These are phyloP conservation scores for Xiphorhynchus elegans DNA, from an alignment of 2,113 vertebrate genomes.

Conservation along the genomic window DNA sequence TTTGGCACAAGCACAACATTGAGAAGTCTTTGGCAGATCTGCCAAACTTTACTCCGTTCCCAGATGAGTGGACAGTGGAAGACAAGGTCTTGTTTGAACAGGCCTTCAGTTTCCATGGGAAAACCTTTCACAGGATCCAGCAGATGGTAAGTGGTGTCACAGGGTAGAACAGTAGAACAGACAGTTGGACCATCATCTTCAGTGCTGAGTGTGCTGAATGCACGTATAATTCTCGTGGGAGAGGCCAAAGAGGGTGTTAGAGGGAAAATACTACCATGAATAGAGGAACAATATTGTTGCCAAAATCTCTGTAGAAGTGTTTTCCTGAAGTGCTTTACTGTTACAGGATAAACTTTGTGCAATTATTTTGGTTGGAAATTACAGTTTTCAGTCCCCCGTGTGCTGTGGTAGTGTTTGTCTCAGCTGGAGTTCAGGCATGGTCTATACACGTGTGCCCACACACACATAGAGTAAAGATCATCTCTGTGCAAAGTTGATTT, in stretches of 20 bases:
- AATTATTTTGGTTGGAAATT: neutral
- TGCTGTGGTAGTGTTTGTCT: neutral
- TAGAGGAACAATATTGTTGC: neutral
- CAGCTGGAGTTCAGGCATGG: conserved; percentile 4
- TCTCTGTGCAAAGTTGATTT: neutral
- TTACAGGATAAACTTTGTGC: neutral
- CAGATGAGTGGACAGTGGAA: conserved; percentile 97
- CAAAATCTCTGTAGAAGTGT: neutral
- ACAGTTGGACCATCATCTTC: fast-evolving
- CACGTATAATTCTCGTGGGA: neutral
- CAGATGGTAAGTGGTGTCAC: conserved; percentile 87
- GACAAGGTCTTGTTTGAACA: conserved; percentile 95
- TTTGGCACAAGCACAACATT: conserved; percentile 98
- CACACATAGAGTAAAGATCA: neutral
- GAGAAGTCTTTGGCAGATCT: conserved; percentile 95
- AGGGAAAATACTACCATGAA: neutral
- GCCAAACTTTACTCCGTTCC: conserved; percentile 96
- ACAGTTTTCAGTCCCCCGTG: neutral
- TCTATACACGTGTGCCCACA: neutral
- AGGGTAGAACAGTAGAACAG: neutral
- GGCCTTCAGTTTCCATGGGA: conserved; percentile 96
- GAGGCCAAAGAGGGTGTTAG: neutral
- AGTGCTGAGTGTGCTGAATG: neutral
- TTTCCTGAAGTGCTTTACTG: neutral
- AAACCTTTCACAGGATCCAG: conserved; percentile 96